Base-by-base conservation (phyloP, 2,797 vertebrate species). In the Netta rufina region DNA sequence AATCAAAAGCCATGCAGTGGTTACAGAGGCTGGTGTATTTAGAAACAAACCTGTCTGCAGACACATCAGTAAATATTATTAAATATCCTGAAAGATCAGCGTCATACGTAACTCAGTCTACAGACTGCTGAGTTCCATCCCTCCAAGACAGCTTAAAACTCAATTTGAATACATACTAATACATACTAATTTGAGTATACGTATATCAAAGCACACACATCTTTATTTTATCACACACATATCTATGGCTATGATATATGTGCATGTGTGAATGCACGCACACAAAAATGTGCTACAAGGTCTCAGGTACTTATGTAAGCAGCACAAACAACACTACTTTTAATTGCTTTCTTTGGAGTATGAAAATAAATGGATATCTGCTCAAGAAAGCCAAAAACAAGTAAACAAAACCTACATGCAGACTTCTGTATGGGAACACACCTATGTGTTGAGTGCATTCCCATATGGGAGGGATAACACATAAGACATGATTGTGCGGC, bases 251-350 rank as follows among this genome's bases (percentile, higher is more conserved):
- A 71, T 58, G 27, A 9, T 24, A 30, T 2, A 28, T 3, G 4
- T 27, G 19, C 20, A 0, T 1, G 3, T 6, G 7, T 32, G 14
- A 27, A 53, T 13, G 6, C 11, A 3, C 2, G 5, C n/a, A 54
- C 7, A 36, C 8, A 51, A 56, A 82, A 77, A 60, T 27, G 24
- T 1, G 6, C 13, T 61, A 17, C 60, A 67, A 80, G 32, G 43
- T 73, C 57, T 76, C 38, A 32, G n/a, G 51, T 58, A 62, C 71
- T 25, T 17, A 57, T 64, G 66, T 3, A 2, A 74, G 56, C 64
- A 84, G 38, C 32, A 62, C 22, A 87, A 65, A 4, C 2, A 79
- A 45, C 2, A 5, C 13, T 33, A 67, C 21, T 10, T 74, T 70
- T n/a, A 82, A 58, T 41, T 73, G 49, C 3, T 56, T 49, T 14